phyloP scores from a whole-genome alignment of 2,113 vertebrate genomes.

The Cryptotis parvus region DNA sequence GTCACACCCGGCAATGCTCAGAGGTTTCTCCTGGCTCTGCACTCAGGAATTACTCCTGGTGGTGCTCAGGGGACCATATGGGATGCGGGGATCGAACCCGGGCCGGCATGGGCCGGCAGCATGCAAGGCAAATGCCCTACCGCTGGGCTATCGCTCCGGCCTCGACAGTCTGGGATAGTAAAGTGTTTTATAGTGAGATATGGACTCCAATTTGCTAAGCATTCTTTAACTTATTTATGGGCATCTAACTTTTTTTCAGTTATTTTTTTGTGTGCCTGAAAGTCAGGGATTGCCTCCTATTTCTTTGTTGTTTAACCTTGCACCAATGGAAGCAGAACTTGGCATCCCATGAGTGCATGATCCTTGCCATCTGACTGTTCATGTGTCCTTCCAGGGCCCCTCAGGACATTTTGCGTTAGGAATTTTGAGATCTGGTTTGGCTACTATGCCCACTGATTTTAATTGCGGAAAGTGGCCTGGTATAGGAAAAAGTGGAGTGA shows the following conservation, averaged over 20 bases:
- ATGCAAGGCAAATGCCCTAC: no score
- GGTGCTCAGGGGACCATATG: no score
- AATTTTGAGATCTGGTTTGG: not conserved
- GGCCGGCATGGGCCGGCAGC: no score
- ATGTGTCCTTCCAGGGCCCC: not conserved
- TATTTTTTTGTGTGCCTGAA: not conserved
- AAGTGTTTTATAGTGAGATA: not conserved
- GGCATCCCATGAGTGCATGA: not conserved
- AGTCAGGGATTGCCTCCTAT: not conserved
- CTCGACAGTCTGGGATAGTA: no score
- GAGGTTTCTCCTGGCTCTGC: no score
- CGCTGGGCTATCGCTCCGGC: no score
- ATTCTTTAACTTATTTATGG: slow-evolving; percentile 42
- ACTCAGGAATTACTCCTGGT: no score
- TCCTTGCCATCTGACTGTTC: not conserved
- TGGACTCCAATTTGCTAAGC: slow-evolving; percentile 8
- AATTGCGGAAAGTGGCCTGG: no score
- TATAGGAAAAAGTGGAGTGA: not conserved
- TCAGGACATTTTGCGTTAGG: accelerated
- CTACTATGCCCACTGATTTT: not conserved
- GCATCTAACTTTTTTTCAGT: not conserved
- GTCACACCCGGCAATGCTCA: no score
- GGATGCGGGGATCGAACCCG: no score
- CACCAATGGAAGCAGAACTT: not conserved
- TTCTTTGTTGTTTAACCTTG: not conserved